Conservation (phyloP, 2,888 invertebrate species). For the Tuberolachnus salignus region DNA sequence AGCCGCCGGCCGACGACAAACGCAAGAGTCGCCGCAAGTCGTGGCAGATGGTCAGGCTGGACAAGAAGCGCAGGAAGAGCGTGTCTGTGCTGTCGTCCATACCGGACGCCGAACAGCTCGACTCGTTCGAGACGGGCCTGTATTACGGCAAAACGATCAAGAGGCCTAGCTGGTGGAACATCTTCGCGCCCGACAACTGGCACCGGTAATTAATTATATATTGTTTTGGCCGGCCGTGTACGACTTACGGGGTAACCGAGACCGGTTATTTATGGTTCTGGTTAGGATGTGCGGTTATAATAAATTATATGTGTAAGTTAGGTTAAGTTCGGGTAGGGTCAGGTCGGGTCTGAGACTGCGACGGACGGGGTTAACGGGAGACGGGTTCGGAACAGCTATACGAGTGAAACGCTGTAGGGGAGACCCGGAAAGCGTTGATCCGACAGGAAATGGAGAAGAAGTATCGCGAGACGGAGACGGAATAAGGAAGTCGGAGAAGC, state of each 20-base stretch:
- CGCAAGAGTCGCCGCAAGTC: conserved; percentile 68
- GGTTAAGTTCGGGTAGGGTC: too few relatives aligned
- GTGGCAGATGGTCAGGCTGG: conserved; percentile 68
- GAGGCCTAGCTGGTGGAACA: conserved; percentile 87
- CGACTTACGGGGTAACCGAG: too few relatives aligned
- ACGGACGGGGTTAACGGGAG: background rate
- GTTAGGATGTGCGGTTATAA: too few relatives aligned
- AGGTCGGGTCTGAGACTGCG: background rate
- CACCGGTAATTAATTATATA: conserved; percentile 57
- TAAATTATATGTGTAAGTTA: too few relatives aligned
- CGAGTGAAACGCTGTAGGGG: background rate
- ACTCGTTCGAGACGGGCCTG: conserved; percentile 61
- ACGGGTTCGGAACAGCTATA: background rate
- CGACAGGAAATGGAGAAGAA: too few relatives aligned
- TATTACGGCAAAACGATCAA: conserved; percentile 69
- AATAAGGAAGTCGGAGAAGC: too few relatives aligned
- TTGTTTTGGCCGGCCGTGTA: too few relatives aligned
- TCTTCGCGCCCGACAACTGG: conserved; percentile 71
- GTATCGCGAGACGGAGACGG: too few relatives aligned
- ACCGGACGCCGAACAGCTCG: conserved; percentile 66
- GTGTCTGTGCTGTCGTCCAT: conserved; percentile 67
- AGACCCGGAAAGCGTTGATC: too few relatives aligned
- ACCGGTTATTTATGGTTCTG: too few relatives aligned
- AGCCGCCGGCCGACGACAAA: conserved; percentile 62
- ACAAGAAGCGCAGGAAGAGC: conserved; percentile 68